Conservation (phyloP, 2,888 invertebrate genomes). For the Cyaniris semiargus region DNA sequence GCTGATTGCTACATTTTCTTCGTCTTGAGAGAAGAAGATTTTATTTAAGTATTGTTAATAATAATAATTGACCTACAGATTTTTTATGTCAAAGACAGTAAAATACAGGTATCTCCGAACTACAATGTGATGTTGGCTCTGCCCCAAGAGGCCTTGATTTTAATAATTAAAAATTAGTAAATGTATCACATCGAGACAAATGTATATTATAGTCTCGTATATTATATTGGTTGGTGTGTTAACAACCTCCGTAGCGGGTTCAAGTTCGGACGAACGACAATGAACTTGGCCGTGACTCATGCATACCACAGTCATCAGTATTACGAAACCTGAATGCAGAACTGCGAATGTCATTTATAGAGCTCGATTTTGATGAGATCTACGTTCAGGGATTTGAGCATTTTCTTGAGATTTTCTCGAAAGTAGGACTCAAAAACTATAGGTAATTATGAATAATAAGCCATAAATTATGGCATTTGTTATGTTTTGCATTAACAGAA, state of each 20-base stretch:
- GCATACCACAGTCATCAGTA: conserved; percentile 64
- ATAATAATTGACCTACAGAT: too few species aligned
- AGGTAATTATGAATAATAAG: too few species aligned
- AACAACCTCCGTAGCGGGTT: conserved; percentile 60
- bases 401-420: background rate
- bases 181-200: background rate
- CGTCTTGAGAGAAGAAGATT: too few species aligned
- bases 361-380: background rate
- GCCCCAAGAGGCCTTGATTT: too few species aligned
- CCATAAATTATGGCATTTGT: too few species aligned
- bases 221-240: conserved; percentile 54
- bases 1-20: too few species aligned
- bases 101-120: too few species aligned
- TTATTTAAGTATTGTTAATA: too few species aligned
- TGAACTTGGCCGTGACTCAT: conserved; percentile 80
- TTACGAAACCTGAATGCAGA: conserved; percentile 75
- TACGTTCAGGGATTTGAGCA: background rate
- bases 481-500: too few species aligned
- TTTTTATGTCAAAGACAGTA: too few species aligned
- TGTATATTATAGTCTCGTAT: conserved; percentile 42
- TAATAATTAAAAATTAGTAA: too few species aligned
- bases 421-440: background rate
- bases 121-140: too few species aligned
- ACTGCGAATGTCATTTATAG: background rate
- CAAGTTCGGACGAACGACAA: conserved; percentile 78